Evolutionary conservation across 1,140 invertebrate genomes (phyloP).

Genomic region (Pseudomyrmex gracilis): DNA sequence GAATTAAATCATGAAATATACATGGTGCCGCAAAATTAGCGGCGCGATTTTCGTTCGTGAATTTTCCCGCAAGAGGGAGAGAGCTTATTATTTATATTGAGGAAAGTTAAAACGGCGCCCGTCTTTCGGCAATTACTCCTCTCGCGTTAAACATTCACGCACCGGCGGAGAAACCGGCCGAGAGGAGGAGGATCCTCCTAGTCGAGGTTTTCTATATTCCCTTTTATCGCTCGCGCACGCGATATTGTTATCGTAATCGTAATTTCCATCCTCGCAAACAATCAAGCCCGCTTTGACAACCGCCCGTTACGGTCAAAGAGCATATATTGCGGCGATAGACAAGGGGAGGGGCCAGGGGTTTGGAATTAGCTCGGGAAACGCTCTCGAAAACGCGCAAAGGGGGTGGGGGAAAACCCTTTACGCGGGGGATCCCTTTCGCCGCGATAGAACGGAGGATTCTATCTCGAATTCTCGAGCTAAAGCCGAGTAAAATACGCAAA

Average conservation of each 20-base stretch:
- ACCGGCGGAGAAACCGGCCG: background rate
- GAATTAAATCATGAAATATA: conserved; percentile 48
- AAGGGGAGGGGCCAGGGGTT: background rate
- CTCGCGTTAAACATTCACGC: background rate
- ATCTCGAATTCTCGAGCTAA: conserved; percentile 51
- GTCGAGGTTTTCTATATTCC: background rate
- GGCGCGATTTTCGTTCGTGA: conserved; percentile 15
- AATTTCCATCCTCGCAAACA: conserved; percentile 32
- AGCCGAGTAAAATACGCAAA: conserved; percentile 66
- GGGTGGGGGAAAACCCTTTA: background rate
- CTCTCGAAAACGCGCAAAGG: background rate
- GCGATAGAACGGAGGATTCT: conserved; percentile 45
- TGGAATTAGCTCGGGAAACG: conserved; percentile 12
- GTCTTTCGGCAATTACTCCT: background rate
- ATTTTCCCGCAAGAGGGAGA: background rate
- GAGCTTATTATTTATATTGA: background rate
- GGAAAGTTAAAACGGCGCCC: background rate
- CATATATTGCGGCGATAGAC: background rate
- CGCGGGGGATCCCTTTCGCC: conserved; percentile 15
- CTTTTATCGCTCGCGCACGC: background rate
- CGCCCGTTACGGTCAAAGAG: conserved; percentile 26
- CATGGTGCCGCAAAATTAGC: background rate
- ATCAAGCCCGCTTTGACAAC: conserved; percentile 38
- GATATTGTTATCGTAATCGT: background rate
- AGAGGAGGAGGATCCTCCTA: no score